A percentile compares a stretch with the other conserved stretches of the same genome.
Evolutionary conservation across 2,113 vertebrate species (phyloP).

Genomic region (Rhineura floridana): DNA sequence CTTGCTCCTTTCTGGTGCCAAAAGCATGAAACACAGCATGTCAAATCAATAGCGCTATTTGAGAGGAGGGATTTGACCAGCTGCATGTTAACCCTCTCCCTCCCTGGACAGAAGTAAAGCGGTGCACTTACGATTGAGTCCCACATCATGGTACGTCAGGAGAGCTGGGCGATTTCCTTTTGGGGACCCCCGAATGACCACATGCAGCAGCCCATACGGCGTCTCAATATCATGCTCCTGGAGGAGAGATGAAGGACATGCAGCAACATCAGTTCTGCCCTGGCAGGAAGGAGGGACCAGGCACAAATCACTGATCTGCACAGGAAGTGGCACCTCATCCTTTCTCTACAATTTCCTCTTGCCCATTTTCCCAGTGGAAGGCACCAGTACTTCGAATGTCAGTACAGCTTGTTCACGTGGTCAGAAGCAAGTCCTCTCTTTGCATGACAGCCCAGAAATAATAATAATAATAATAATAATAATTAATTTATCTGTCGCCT

Average conservation of each 20-base stretch:
- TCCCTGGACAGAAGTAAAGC: background rate
- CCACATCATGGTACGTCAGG: slow-evolving; percentile 96
- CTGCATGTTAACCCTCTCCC: background rate
- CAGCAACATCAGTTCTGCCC: background rate
- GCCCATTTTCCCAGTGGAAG: background rate
- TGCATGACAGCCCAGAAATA: background rate
- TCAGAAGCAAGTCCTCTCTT: background rate
- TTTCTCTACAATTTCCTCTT: too few relatives aligned
- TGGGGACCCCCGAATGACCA: slow-evolving; percentile 93
- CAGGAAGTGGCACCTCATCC: too few relatives aligned
- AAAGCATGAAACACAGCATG: background rate
- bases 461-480: too few relatives aligned
- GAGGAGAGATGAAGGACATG: slow-evolving; percentile 28
- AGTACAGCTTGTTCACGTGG: background rate
- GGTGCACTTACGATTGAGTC: slow-evolving; percentile 92
- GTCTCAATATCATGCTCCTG: slow-evolving; percentile 98
- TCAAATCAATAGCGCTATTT: background rate
- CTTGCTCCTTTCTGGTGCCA: background rate
- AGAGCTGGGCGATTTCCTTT: slow-evolving; percentile 95
- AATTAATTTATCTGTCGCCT: too few relatives aligned
- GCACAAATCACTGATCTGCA: too few relatives aligned
- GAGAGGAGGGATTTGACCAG: too few relatives aligned
- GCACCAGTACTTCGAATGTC: too few relatives aligned
- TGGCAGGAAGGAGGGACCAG: background rate
- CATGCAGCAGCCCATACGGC: slow-evolving; percentile 92